Evolutionary conservation across 2,113 vertebrate species (phyloP).

Genomic region (Bos taurus): ARS-UCD2.0 NC_037336.1:104389501-104390000

Average conservation of each 20-base stretch:
- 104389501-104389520: neutral
- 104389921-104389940: neutral
- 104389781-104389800: neutral
- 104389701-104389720: neutral
- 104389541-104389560: neutral
- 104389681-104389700: neutral
- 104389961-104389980: neutral
- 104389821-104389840: neutral
- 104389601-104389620: neutral
- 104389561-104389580: neutral
- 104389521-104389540: neutral
- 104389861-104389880: neutral
- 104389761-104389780: neutral
- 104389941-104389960: neutral
- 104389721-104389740: neutral
- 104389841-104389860: neutral
- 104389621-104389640: neutral
- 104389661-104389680: neutral
- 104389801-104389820: neutral
- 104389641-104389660: neutral
- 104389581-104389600: neutral
- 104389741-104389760: neutral
- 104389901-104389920: neutral
- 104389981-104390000: rapidly evolving
- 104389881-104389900: neutral